A percentile compares a stretch with the other conserved stretches of the same genome.
phyloP scores from a whole-genome alignment of 1,140 invertebrate genomes.

The Antheraea pernyi region DNA sequence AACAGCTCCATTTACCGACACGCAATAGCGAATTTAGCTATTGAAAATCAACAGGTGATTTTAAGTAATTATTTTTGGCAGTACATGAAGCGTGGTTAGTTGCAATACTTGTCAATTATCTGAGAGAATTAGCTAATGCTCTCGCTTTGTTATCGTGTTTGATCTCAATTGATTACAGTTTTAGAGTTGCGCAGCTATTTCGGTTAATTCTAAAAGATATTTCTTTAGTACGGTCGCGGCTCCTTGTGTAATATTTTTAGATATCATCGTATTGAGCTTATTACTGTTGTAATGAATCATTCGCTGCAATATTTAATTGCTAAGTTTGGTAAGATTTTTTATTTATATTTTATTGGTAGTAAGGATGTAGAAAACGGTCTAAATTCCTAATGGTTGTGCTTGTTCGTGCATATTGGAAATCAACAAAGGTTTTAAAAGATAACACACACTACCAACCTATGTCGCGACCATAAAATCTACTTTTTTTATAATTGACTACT shows the following conservation, averaged over 20 bases:
- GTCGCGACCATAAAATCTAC: no score
- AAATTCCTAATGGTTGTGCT: no score
- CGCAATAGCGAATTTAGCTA: background rate
- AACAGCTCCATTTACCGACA: background rate
- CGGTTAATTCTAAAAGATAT: background rate
- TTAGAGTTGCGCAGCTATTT: background rate
- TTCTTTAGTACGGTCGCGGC: background rate
- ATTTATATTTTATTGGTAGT: no score
- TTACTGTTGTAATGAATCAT: background rate
- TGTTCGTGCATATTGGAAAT: no score
- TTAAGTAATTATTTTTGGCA: background rate
- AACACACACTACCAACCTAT: no score
- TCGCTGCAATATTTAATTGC: background rate
- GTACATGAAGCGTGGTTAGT: background rate
- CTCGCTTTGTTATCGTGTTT: background rate
- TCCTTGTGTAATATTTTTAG: background rate
- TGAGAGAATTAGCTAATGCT: background rate
- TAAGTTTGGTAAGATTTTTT: no score
- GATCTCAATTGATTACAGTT: background rate
- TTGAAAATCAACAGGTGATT: background rate
- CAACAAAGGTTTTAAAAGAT: no score
- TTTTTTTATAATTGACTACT: no score
- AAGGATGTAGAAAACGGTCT: no score
- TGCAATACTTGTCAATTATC: background rate
- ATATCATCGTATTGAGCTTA: background rate